phyloP scores from a whole-genome alignment of 2,113 vertebrate genomes.

The Bagarius yarrelli region DNA sequence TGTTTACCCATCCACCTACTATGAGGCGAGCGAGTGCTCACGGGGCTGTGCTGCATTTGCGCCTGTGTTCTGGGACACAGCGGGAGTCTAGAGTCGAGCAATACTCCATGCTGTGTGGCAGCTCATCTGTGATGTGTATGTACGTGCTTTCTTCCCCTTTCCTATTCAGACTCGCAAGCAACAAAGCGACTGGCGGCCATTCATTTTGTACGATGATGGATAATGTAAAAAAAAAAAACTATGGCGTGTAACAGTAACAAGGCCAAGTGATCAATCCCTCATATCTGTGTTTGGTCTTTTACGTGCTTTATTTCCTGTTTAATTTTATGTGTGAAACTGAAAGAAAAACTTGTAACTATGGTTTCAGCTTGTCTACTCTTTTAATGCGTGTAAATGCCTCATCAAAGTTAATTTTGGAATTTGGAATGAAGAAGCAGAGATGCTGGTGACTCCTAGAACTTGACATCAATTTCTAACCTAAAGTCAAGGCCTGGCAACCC shows the following conservation, averaged over 20 bases:
- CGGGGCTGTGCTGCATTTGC: not conserved
- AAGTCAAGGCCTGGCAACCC: too few species aligned
- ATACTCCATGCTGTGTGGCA: conserved; percentile 8
- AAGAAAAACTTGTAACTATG: not conserved
- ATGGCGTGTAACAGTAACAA: not conserved
- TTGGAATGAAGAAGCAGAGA: not conserved
- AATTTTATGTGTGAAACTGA: not conserved
- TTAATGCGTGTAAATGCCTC: not conserved
- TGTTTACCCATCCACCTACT: conserved; percentile 21
- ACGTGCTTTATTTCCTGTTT: not conserved
- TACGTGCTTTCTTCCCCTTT: not conserved
- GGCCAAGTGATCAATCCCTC: not conserved
- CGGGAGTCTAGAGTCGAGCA: conserved; percentile 5
- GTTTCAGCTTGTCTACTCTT: not conserved
- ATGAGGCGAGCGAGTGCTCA: conserved; percentile 1
- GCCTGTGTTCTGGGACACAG: conserved; percentile 15
- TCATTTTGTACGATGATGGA: not conserved
- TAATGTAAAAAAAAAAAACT: not conserved
- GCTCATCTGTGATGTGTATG: conserved; percentile 19
- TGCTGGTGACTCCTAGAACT: too few species aligned
- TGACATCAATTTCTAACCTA: too few species aligned
- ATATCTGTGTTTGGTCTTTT: not conserved
- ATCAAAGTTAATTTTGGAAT: not conserved
- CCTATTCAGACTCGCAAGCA: not conserved
- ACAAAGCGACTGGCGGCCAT: not conserved